Base-by-base conservation (phyloP, 2,888 invertebrate species). In the Griposia aprilina region DNA sequence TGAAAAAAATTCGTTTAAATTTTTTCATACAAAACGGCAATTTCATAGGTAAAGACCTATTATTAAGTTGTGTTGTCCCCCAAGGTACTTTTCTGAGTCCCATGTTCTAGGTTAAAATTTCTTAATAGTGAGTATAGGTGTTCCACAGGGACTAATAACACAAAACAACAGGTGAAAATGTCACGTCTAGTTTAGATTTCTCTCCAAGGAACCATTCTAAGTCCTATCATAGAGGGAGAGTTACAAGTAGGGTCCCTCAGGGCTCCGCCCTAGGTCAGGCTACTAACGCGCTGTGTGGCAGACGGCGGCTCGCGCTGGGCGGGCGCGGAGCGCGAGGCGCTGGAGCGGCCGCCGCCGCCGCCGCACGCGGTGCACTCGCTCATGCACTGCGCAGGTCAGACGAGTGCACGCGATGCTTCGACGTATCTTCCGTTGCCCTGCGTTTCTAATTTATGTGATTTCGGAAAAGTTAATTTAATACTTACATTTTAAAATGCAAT, bases 361-460 rank as follows among this genome's bases (percentile, higher is more conserved):
- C 97, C 98, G 86, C 97, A 95, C 93, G 92, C 93, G 91, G 97
- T 97, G 95, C 97, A 95, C 96, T 97, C 96, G 94, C 97, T 98
- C 93, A 98, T 98, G 97, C 98, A 98, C 96, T 98, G 98, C 97
- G 98, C 98, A 97, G 98, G 98, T 98, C 91, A 93, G 94, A 74
- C 91, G 74, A 65, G 67, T 66, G 55, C 0, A 1, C 20, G n/a
- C 45, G n/a, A 8, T 10, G 13, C 0, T 36, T 45, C 23, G 1
- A n/a, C 79, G 17, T 17, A 8, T 17, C 23, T 72, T 48, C 50
- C 41, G 57, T 20, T 20, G 26, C n/a, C n/a, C 20, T 10, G 10
- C 45, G 8, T 74, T 79, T 79, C 59, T 80, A 74, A 80, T 80
- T 80, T 2, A 74, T 17, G 74, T 80, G 0, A 74, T 74, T 45